Evolutionary conservation across 1,140 invertebrate species (phyloP).

Genomic region (Penaeus chinensis): DNA sequence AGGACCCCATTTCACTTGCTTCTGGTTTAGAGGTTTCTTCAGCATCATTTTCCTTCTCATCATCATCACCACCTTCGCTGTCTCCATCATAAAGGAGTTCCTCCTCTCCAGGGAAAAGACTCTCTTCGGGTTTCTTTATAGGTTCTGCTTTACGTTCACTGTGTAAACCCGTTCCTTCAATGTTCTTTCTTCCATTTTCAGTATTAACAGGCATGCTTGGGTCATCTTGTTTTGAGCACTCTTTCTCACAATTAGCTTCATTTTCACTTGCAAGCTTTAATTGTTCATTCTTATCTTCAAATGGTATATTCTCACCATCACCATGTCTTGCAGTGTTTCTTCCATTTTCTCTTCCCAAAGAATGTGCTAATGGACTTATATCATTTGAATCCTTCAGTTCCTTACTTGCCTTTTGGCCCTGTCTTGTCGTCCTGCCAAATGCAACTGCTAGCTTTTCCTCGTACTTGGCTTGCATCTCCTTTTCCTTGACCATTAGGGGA

Average conservation of each 20-base stretch:
- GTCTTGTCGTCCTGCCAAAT: not conserved
- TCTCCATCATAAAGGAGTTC: conserved; percentile 43
- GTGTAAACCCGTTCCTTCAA: not conserved
- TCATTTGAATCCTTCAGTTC: too few species aligned
- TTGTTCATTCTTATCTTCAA: too few species aligned
- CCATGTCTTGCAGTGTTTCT: not conserved
- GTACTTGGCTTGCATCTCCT: not conserved
- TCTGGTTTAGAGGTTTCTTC: too few species aligned
- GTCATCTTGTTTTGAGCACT: too few species aligned
- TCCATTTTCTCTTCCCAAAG: not conserved
- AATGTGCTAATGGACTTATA: not conserved
- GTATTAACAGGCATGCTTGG: not conserved
- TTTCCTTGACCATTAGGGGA: conserved; percentile 20
- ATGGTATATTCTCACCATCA: not conserved
- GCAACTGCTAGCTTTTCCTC: not conserved
- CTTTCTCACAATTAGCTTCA: too few species aligned
- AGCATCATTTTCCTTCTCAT: not conserved
- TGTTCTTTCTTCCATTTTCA: not conserved
- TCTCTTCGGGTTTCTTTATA: conserved; percentile 12
- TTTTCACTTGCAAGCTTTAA: too few species aligned
- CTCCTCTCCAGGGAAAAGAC: conserved; percentile 35
- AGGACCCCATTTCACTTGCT: too few species aligned
- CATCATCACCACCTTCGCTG: conserved; percentile 29
- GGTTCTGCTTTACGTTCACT: not conserved
- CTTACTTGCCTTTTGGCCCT: too few species aligned